phyloP scores from a whole-genome alignment of 2,113 vertebrate species.

The Smithornis capensis region DNA sequence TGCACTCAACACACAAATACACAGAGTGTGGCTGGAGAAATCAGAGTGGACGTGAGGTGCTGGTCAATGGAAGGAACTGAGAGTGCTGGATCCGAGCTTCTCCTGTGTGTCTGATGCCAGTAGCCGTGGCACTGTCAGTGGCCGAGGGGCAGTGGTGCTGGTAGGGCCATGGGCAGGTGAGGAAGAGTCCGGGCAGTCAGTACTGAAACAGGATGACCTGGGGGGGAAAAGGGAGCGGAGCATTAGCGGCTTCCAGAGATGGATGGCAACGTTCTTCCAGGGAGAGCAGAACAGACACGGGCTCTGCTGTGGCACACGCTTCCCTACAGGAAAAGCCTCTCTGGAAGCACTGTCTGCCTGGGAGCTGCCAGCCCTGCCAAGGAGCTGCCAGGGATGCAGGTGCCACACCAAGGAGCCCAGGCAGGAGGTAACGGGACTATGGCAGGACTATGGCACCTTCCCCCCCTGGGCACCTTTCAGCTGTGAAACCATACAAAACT shows the following conservation, averaged over 20 bases:
- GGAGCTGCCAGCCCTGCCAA: not conserved
- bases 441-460: no score
- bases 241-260: not conserved
- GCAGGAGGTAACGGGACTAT: fast-evolving
- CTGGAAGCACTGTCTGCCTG: fast-evolving
- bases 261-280: fast-evolving
- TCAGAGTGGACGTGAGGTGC: conserved; percentile 6
- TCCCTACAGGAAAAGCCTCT: fast-evolving
- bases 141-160: conserved; percentile 85
- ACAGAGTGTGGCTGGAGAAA: conserved; percentile 47
- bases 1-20: conserved; percentile 47
- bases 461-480: fast-evolving
- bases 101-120: not conserved
- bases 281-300: fast-evolving
- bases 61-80: not conserved
- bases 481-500: fast-evolving
- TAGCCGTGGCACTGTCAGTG: conserved; percentile 66
- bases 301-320: fast-evolving
- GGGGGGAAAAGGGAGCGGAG: not conserved
- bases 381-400: not conserved
- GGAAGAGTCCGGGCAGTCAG: conserved; percentile 83
- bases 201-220: conserved; percentile 95
- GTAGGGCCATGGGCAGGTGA: conserved; percentile 81
- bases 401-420: not conserved
- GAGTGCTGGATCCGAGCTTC: conserved; percentile 20